Percentiles rank a stretch among this genome's conserved stretches.
These are phyloP conservation scores for Jaculus jaculus DNA, from an alignment of 2,113 vertebrate genomes.

Conservation along the genomic window DNA sequence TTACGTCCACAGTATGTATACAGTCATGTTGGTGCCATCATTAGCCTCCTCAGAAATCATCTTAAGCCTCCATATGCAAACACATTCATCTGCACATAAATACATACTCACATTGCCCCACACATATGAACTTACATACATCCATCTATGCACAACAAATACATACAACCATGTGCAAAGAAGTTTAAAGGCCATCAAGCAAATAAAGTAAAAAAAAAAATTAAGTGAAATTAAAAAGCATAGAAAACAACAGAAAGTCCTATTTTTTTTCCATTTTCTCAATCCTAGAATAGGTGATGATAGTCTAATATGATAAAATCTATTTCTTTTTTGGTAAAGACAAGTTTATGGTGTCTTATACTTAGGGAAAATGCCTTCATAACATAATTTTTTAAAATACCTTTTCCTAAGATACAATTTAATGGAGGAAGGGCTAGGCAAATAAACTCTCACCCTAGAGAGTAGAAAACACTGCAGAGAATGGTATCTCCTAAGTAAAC, in stretches of 20 bases:
- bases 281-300: neutral
- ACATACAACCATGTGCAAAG: too few species aligned
- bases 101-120: neutral
- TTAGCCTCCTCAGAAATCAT: too few species aligned
- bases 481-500: neutral
- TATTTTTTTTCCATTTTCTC: neutral
- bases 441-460: slow-evolving; percentile 1
- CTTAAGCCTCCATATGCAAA: too few species aligned
- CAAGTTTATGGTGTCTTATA: neutral
- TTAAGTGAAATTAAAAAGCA: neutral
- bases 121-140: neutral
- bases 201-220: neutral
- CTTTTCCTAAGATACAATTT: slow-evolving; percentile 46
- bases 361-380: neutral
- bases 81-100: too few species aligned
- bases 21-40: too few species aligned
- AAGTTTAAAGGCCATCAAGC: neutral
- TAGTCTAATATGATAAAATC: neutral
- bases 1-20: too few species aligned
- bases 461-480: neutral
- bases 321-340: neutral
- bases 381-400: slow-evolving; percentile 9
- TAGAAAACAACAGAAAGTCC: neutral
- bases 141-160: neutral
- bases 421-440: slow-evolving; percentile 41